Conservation (phyloP, 2,113 vertebrate genomes). For the Phycodurus eques region DNA sequence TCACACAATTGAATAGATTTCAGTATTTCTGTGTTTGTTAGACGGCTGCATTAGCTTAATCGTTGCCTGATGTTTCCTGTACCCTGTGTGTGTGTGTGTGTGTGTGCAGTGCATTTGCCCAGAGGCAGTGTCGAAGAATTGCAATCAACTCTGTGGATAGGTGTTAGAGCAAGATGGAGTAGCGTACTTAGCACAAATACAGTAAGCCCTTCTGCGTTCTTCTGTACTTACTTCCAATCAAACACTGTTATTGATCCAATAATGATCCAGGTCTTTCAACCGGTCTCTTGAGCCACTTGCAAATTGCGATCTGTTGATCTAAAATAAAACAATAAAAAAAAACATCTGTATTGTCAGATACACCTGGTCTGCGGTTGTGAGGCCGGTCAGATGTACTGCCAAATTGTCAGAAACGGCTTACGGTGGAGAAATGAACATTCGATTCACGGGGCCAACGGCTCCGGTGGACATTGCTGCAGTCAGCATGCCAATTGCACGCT, state of each 20-base stretch:
- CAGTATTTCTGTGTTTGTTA: conserved; percentile 48
- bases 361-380: no score
- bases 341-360: not conserved
- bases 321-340: not conserved
- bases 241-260: not conserved
- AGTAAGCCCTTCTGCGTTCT: not conserved
- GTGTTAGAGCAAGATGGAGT: conserved; percentile 37
- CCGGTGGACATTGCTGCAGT: no score
- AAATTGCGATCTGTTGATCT: no score
- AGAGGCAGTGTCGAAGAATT: conserved; percentile 30
- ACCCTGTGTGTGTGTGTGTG: conserved; percentile 5
- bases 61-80: conserved; percentile 50
- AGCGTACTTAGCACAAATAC: conserved; percentile 1
- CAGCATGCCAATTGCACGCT: no score
- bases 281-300: not conserved
- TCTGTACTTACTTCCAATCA: not conserved
- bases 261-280: not conserved
- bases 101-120: conserved; percentile 36
- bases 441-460: no score
- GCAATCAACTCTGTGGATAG: conserved; percentile 22
- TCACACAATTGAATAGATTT: conserved; percentile 51
- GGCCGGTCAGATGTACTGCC: no score
- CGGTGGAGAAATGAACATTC: no score
- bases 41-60: conserved; percentile 57
- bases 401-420: no score